phyloP scores from a whole-genome alignment of 2,797 vertebrate genomes.

The Chromis chromis region DNA sequence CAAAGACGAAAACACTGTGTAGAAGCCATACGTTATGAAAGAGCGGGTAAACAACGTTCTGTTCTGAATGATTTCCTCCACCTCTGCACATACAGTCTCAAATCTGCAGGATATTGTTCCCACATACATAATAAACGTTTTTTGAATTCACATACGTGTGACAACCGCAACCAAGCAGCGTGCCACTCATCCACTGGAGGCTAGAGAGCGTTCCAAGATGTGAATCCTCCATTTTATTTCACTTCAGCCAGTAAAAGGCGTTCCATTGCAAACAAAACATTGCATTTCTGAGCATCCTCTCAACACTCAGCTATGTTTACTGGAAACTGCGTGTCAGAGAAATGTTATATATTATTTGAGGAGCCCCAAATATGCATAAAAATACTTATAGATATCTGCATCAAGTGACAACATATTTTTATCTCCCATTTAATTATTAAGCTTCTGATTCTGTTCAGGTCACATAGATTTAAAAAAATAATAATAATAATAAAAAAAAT shows the following conservation, averaged over 20 bases:
- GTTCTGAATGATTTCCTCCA: constrained; percentile 3
- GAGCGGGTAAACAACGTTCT: constrained; percentile 16
- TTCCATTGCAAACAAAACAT: constrained; percentile 16
- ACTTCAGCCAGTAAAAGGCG: constrained; percentile 30
- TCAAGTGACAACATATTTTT: neutral
- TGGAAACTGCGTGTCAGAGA: neutral
- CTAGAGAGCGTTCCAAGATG: constrained; percentile 19
- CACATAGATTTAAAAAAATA: neutral
- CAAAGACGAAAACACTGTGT: constrained; percentile 2
- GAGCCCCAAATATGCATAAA: neutral
- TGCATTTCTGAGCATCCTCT: constrained; percentile 28
- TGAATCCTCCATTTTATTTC: constrained; percentile 21
- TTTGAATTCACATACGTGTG: constrained; percentile 7
- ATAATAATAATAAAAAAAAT: no score
- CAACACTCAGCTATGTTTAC: neutral
- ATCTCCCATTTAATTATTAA: neutral
- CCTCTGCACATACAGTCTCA: neutral
- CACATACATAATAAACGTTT: constrained; percentile 9
- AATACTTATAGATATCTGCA: neutral
- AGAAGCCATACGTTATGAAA: neutral
- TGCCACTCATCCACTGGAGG: constrained; percentile 27
- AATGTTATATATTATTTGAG: neutral
- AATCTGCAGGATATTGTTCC: constrained; percentile 4
- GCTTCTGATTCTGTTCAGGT: neutral
- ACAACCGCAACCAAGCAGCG: constrained; percentile 8